These are phyloP conservation scores for Amiota communis DNA, from an alignment of 2,888 invertebrate species.

Conservation along the genomic window DNA sequence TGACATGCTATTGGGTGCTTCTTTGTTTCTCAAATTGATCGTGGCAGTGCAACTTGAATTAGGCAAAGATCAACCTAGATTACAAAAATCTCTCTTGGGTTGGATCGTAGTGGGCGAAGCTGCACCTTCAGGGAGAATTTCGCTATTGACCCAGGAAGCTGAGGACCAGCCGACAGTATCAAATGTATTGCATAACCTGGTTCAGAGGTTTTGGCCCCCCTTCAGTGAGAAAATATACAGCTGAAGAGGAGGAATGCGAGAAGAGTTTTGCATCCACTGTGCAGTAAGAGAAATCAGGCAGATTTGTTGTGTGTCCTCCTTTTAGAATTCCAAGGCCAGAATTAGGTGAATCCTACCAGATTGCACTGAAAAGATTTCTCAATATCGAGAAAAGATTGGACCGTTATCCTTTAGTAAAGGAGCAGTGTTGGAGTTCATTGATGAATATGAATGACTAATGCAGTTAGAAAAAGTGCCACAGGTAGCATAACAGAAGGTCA, in stretches of 20 bases:
- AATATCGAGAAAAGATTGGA: background rate
- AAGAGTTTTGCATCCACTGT: background rate
- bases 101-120: no score
- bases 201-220: no score
- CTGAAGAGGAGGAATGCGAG: background rate
- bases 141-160: background rate
- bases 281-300: background rate
- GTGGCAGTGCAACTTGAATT: background rate
- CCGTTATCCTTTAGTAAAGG: background rate
- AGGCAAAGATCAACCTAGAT: background rate
- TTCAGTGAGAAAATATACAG: no score
- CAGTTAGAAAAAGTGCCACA: no score
- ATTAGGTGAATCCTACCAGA: background rate
- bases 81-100: no score
- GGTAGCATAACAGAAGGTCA: no score
- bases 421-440: background rate
- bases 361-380: background rate
- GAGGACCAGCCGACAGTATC: background rate
- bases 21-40: background rate
- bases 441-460: no score
- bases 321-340: background rate
- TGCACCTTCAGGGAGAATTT: no score
- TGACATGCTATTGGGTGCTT: background rate
- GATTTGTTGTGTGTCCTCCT: background rate
- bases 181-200: slow-evolving; percentile 5